Evolutionary conservation across 2,888 invertebrate genomes (phyloP), one percentile per base, ranked within the genome.

Genomic region (Cataglyphis rosenhaueri): DNA sequence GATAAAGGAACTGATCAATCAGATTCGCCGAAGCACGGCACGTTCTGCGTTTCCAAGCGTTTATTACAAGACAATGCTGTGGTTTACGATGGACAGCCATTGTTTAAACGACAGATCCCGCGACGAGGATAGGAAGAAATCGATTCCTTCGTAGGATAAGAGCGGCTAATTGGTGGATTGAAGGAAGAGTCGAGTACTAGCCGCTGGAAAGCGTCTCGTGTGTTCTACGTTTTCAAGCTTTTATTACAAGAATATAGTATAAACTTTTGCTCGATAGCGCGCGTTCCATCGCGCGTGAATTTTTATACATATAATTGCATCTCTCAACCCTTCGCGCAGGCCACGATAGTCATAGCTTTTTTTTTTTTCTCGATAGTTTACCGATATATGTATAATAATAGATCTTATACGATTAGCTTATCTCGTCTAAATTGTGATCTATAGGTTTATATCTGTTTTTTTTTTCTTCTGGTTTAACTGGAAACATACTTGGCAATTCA

Each of bases 201-300:
- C 25, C n/a, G 9, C 12, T 32, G 62, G 32, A 15, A 55, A 81
- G 41, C 52, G 21, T 79, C 74, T 81, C 44, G 25, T 64, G 25
- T 64, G 62, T 55, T 74, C n/a, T 64, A 29, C 81, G 29, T 81
- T 81, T 91, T 91, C 86, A 92, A 88, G 89, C 83, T 94, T 94
- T 94, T 94, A 94, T 94, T 94, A 94, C 91, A 94, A 94, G 92
- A 94, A 94, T 94, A 94, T 93, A 94, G 94, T 94, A 94, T 94
- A 94, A 94, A 94, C 92, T 93, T 92, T 93, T 87, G 85, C 88
- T 90, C 88, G 87, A 87, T 89, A 89, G 88, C 91, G 89, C 91
- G 89, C 89, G 88, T 87, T 87, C 81, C 64, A 66, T 88, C 87
- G 84, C 90, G 89, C 90, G 86, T 86, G 85, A 88, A 91, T 89